phyloP scores from a whole-genome alignment of 2,113 vertebrate species.

The Pungitius pungitius region DNA sequence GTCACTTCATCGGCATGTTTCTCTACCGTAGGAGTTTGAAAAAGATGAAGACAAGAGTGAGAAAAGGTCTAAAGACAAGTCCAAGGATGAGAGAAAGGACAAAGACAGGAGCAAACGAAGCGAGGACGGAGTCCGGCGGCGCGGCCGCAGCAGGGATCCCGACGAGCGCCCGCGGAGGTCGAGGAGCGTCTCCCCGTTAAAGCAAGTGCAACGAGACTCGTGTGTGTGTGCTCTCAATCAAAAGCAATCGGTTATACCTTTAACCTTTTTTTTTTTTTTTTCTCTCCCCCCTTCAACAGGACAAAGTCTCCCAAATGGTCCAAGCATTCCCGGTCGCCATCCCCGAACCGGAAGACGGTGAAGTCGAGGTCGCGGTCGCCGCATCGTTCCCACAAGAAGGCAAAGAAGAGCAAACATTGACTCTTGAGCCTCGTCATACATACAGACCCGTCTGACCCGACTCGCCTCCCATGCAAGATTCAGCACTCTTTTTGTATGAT shows the following conservation, averaged over 20 bases:
- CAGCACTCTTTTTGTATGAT: conserved; percentile 77
- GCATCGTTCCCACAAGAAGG: conserved; percentile 83
- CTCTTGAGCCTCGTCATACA: conserved; percentile 33
- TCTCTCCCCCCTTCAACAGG: conserved; percentile 66
- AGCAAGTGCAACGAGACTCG: conserved; percentile 47
- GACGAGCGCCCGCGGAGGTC: conserved; percentile 66
- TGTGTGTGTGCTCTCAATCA: neutral
- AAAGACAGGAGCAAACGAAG: conserved; percentile 74
- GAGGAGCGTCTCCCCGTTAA: conserved; percentile 68
- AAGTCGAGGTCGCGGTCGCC: conserved; percentile 81
- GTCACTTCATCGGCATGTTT: no score
- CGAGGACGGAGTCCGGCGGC: conserved; percentile 68
- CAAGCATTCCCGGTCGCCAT: conserved; percentile 80
- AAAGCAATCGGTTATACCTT: neutral
- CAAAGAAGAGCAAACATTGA: conserved; percentile 86
- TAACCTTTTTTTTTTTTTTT: neutral
- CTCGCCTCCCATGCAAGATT: conserved; percentile 53
- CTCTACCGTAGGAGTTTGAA: conserved; percentile 77
- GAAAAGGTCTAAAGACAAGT: conserved; percentile 73
- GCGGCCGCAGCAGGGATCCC: conserved; percentile 64
- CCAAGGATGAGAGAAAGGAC: conserved; percentile 77
- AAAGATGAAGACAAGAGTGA: conserved; percentile 79
- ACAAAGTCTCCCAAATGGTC: conserved; percentile 78
- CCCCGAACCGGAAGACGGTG: conserved; percentile 68
- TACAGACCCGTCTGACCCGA: conserved; percentile 43